Conservation (phyloP, 2,888 invertebrate species). For the Sympetrum striolatum region DNA sequence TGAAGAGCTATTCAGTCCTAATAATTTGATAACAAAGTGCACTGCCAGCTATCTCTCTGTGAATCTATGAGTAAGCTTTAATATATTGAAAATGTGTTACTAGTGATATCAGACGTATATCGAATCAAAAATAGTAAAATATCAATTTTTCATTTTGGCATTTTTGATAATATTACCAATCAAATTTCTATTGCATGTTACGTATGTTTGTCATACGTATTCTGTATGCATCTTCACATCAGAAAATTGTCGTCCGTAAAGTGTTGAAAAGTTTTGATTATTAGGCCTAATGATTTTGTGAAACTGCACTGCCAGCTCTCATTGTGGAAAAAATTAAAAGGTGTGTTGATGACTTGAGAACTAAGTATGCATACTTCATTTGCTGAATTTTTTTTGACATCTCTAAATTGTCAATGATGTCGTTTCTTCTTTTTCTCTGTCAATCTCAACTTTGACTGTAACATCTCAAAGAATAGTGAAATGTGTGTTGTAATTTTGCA, state of each 20-base stretch:
- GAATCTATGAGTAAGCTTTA: slow-evolving; percentile 38
- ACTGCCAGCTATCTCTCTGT: slow-evolving; percentile 27
- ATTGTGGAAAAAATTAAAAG: slow-evolving; percentile 15
- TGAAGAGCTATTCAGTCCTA: background rate
- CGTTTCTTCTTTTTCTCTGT: slow-evolving; percentile 16
- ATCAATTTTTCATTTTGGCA: background rate
- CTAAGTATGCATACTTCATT: background rate
- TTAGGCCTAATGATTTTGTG: slow-evolving; percentile 40
- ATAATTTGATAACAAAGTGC: slow-evolving; percentile 33
- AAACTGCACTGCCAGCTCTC: slow-evolving; percentile 40
- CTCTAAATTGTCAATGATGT: background rate
- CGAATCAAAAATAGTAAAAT: background rate
- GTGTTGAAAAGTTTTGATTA: slow-evolving; percentile 6
- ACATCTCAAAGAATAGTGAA: slow-evolving; percentile 10
- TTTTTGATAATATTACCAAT: background rate
- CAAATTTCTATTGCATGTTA: background rate
- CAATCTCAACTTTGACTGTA: background rate
- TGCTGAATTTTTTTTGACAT: background rate
- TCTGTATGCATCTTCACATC: background rate
- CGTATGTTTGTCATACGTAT: background rate
- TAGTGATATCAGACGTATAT: background rate
- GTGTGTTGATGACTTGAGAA: background rate
- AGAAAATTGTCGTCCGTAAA: background rate
- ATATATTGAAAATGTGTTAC: background rate
- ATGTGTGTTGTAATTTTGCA: slow-evolving; percentile 38